Conservation (phyloP, 2,888 invertebrate species). For the Euplagia quadripunctaria region DNA sequence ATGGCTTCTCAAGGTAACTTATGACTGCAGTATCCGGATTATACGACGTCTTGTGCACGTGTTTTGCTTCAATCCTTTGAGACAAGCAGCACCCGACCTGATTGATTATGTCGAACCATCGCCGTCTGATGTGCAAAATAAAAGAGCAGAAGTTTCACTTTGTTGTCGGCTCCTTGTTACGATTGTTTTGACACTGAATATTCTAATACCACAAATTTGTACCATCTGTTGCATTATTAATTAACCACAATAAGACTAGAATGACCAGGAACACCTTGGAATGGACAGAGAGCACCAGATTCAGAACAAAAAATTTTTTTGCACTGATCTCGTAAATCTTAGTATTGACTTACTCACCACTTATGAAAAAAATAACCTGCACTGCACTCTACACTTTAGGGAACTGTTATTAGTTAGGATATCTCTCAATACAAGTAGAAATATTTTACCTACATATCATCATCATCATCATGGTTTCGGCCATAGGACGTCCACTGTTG, state of each 20-base stretch:
- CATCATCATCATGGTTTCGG: too few species aligned
- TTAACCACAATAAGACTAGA: neutral
- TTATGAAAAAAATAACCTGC: too few species aligned
- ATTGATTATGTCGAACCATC: constrained; percentile 47
- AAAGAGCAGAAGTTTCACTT: constrained; percentile 32
- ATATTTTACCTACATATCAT: too few species aligned
- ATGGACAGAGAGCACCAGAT: neutral
- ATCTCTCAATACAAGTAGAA: too few species aligned
- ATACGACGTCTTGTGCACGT: constrained; percentile 22
- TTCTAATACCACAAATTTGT: neutral
- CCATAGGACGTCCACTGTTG: too few species aligned
- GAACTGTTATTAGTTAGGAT: too few species aligned
- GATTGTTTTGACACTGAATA: neutral
- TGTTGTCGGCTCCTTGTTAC: neutral
- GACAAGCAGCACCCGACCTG: constrained; percentile 43
- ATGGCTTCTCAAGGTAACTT: constrained; percentile 16
- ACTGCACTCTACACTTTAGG: too few species aligned
- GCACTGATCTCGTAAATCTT: neutral
- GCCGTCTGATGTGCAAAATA: neutral
- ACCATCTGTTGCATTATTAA: neutral
- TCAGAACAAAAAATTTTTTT: neutral
- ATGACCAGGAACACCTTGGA: neutral
- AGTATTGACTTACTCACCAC: neutral
- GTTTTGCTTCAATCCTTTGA: constrained; percentile 53
- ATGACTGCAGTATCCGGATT: constrained; percentile 17